Conservation (phyloP, 2,888 invertebrate species). For the Tanytarsus gracilentus region DNA sequence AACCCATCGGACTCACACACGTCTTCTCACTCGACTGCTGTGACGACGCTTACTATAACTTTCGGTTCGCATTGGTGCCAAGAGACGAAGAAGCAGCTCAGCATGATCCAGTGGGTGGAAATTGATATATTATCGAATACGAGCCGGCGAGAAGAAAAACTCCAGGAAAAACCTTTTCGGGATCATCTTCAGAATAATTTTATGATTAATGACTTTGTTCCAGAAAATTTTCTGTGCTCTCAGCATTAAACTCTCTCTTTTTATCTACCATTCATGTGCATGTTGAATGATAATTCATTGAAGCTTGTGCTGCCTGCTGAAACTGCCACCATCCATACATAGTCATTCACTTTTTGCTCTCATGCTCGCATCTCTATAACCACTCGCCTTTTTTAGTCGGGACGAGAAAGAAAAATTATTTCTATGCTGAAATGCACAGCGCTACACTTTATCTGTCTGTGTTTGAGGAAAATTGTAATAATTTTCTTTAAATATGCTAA, state of each 20-base stretch:
- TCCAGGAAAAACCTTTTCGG: background rate
- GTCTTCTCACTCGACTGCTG: too few relatives aligned
- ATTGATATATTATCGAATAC: slow-evolving; percentile 21
- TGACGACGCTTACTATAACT: too few relatives aligned
- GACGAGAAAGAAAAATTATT: background rate
- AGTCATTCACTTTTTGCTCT: background rate
- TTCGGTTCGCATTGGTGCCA: too few relatives aligned
- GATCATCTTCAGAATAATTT: slow-evolving; percentile 24
- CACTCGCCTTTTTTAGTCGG: background rate
- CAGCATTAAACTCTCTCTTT: background rate
- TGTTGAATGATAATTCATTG: slow-evolving; percentile 26
- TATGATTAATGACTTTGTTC: slow-evolving; percentile 28
- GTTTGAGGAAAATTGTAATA: slow-evolving; percentile 9
- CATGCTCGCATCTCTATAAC: background rate
- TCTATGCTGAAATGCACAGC: slow-evolving; percentile 10
- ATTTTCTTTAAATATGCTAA: slow-evolving; percentile 26
- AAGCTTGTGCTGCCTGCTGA: too few relatives aligned
- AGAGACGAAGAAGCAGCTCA: background rate
- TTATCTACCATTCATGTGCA: slow-evolving; percentile 23
- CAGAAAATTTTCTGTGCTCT: slow-evolving; percentile 21
- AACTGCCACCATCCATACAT: background rate
- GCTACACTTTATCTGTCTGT: background rate
- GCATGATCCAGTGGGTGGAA: background rate
- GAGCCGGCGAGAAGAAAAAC: background rate
- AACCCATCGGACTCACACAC: too few relatives aligned